Conservation (phyloP, 2,888 invertebrate species). For the Eristalinus sepulchralis region DNA sequence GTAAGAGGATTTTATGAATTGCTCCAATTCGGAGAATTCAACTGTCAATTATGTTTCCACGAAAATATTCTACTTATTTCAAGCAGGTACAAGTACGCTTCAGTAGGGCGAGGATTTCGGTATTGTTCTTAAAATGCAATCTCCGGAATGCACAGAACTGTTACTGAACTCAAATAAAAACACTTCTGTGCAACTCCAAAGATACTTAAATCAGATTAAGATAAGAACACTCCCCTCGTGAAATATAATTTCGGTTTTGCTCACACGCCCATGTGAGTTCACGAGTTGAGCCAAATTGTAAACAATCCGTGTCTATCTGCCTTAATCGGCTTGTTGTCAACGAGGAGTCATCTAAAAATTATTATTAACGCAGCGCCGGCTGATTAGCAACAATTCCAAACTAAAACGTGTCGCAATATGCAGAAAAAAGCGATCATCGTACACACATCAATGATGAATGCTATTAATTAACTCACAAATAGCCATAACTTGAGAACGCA, state of each 20-base stretch:
- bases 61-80: too few species aligned
- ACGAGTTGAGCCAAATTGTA: neutral
- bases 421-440: neutral
- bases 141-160: too few species aligned
- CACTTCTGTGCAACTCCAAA: too few species aligned
- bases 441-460: neutral
- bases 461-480: conserved; percentile 15
- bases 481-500: neutral
- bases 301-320: neutral
- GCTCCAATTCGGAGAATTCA: too few species aligned
- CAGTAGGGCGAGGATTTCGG: too few species aligned
- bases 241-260: neutral
- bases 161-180: too few species aligned
- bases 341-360: neutral
- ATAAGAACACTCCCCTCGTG: neutral
- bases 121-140: too few species aligned
- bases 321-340: neutral
- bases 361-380: neutral
- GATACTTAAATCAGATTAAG: neutral
- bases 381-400: conserved; percentile 2
- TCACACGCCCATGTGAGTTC: neutral
- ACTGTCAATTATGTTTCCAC: too few species aligned
- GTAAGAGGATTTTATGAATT: too few species aligned
- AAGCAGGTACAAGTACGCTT: too few species aligned
- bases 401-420: neutral